Percentiles rank a stretch among this genome's conserved stretches.
Conservation (phyloP, 2,888 invertebrate genomes). For the Apamea epomidion region DNA sequence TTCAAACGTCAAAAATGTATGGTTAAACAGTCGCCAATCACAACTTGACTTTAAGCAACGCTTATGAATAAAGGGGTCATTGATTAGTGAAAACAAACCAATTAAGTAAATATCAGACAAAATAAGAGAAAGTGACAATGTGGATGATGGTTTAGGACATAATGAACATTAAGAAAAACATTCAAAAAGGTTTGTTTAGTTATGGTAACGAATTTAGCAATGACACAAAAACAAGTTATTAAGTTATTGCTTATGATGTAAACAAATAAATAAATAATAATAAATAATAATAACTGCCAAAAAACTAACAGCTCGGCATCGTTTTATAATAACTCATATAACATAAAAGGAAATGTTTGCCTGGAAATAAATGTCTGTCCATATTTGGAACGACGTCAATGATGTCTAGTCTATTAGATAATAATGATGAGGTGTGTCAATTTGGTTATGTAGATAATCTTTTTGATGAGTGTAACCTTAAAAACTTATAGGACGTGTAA, state of each 20-base stretch:
- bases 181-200: neutral
- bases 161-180: neutral
- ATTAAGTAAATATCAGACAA: neutral
- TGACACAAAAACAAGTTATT: neutral
- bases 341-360: constrained; percentile 43
- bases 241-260: neutral
- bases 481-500: neutral
- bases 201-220: neutral
- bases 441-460: neutral
- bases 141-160: neutral
- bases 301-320: neutral
- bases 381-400: constrained; percentile 43
- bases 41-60: too few relatives aligned
- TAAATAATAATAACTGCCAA: constrained; percentile 23
- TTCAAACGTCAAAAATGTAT: too few relatives aligned
- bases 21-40: too few relatives aligned
- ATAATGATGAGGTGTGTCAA: constrained; percentile 23
- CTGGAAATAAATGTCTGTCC: constrained; percentile 13
- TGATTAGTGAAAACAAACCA: neutral
- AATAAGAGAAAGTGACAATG: neutral
- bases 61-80: too few relatives aligned
- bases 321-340: neutral
- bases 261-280: too few relatives aligned
- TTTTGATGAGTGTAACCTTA: constrained; percentile 40
- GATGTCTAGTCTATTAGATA: constrained; percentile 20